Base-by-base conservation (phyloP, 1,140 invertebrate genomes). In the Drosophila quadrilineata region DNA sequence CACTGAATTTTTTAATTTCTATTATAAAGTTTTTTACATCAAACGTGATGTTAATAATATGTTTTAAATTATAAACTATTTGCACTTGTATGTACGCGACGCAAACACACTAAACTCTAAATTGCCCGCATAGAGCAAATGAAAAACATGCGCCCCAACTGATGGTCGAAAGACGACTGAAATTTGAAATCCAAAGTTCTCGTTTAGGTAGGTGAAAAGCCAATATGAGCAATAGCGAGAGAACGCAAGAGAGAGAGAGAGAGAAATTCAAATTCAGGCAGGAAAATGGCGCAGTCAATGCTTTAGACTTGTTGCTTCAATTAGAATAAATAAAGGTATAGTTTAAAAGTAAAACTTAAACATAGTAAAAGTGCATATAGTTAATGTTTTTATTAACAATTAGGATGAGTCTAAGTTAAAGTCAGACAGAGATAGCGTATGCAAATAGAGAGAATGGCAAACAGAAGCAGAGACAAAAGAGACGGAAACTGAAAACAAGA, bases 141-240 rank as follows among this genome's bases (percentile, higher is more conserved):
- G 66, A 65, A 40, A 71, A 41, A 65, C 76, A 73, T 84, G 77
- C 65, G 69, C 69, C 66, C 56, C 77, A 76, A 73, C 77, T 82
- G 77, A 84, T 84, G 77, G 77, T 82, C 77, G 77, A 84, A 75
- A 75, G 68, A 76, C 76, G 76, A 82, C 76, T 82, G 77, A 82
- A 82, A 82, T 80, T 80, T 82, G 67, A 72, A 82, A 80, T 75
- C 76, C 76, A 80, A 80, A 80, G 76, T 82, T 80, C 76, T 80
- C 76, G 73, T 71, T 80, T 80, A 71, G 76, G 71, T 75, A 80
- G 73, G 10, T 29, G 12, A 10, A 56, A 40, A 40, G 48, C 6
- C 36, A 24, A 16, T 3, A 14, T 45, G 54, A 10, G 43, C 10
- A 41, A 16, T 17, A 19, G 10, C 5, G 40, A 14, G 17, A 36